Percentiles rank a stretch among this genome's conserved stretches.
phyloP scores from a whole-genome alignment of 1,140 invertebrate genomes.

The Apocrypta bakeri region DNA sequence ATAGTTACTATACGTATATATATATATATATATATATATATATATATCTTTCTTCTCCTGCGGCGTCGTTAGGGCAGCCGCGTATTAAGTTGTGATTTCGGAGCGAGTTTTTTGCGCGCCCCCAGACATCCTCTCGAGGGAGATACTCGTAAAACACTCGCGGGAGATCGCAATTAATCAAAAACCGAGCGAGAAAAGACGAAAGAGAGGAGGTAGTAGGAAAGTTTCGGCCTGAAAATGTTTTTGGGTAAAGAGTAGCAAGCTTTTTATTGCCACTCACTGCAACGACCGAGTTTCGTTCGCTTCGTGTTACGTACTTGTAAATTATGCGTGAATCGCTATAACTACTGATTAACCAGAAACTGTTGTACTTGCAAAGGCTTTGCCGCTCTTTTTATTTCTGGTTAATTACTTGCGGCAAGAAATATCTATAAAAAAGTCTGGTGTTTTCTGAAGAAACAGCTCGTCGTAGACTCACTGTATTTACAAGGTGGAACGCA shows the following conservation, averaged over 20 bases:
- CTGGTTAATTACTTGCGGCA: background rate
- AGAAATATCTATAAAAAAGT: background rate
- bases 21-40: background rate
- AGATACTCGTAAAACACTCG: slow-evolving; percentile 17
- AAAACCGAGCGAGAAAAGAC: slow-evolving; percentile 11
- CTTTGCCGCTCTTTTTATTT: background rate
- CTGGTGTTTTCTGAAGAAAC: background rate
- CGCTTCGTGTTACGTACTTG: background rate
- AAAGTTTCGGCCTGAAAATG: background rate
- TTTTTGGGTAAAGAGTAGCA: background rate
- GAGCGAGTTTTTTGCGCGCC: slow-evolving; percentile 4
- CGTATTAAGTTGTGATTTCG: slow-evolving; percentile 27
- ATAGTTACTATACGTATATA: too few relatives aligned
- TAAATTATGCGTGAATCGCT: background rate
- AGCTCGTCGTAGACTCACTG: too few relatives aligned
- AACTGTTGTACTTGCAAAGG: background rate
- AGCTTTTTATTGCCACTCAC: background rate
- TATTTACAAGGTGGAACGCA: background rate
- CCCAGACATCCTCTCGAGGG: background rate
- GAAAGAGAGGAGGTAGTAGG: background rate
- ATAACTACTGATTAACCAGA: background rate
- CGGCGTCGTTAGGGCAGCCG: background rate
- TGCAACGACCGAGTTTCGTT: background rate
- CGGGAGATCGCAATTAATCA: slow-evolving; percentile 35
- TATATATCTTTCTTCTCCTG: background rate